These are phyloP conservation scores for Pissodes strobi DNA, from an alignment of 1,140 invertebrate genomes.

Conservation along the genomic window DNA sequence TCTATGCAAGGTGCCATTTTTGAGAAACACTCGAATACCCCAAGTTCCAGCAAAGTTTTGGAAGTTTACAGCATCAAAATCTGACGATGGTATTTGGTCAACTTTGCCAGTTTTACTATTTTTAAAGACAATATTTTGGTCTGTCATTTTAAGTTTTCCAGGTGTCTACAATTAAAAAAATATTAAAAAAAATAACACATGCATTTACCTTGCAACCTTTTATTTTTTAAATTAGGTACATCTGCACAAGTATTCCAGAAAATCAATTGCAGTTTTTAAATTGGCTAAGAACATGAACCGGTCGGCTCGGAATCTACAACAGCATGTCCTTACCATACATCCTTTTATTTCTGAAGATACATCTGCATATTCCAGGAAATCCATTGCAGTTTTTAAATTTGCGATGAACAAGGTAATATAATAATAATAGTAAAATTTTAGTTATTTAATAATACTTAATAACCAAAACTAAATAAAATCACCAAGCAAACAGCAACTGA, in stretches of 20 bases:
- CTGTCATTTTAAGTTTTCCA: constrained; percentile 90
- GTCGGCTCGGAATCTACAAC: too few relatives aligned
- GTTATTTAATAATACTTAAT: too few relatives aligned
- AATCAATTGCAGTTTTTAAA: too few relatives aligned
- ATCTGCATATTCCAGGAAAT: not conserved
- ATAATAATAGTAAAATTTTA: too few relatives aligned
- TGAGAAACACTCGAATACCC: constrained; percentile 88
- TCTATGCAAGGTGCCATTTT: constrained; percentile 88
- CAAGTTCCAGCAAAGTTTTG: constrained; percentile 88
- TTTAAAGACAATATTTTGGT: constrained; percentile 91
- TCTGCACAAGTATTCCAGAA: too few relatives aligned
- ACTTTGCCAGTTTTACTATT: constrained; percentile 97
- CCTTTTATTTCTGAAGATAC: constrained; percentile 9
- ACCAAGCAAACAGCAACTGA: too few relatives aligned
- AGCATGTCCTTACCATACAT: constrained; percentile 27
- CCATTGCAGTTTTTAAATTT: not conserved
- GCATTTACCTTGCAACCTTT: constrained; percentile 25
- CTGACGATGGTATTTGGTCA: constrained; percentile 81
- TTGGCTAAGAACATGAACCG: too few relatives aligned
- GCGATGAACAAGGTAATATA: too few relatives aligned
- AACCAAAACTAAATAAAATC: too few relatives aligned
- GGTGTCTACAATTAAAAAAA: constrained; percentile 63
- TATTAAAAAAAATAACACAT: not conserved
- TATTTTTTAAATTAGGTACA: not conserved
- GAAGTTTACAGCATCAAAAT: constrained; percentile 92